Conservation (phyloP, 2,113 vertebrate species). For the Henicopernis longicauda region DNA sequence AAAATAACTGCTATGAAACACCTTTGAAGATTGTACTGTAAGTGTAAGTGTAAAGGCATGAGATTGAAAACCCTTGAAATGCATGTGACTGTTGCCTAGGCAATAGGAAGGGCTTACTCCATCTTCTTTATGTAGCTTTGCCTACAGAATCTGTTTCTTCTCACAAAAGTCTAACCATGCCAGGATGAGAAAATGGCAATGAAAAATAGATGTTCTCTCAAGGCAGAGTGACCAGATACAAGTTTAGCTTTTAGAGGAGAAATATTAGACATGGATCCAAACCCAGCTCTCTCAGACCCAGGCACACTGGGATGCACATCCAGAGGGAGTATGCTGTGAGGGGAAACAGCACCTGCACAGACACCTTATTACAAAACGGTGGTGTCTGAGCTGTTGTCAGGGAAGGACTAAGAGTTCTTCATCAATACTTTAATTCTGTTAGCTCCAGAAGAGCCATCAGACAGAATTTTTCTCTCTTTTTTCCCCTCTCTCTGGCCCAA, state of each 20-base stretch:
- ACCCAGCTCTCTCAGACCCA: not conserved
- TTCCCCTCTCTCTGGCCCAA: fast-evolving
- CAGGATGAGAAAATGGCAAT: not conserved
- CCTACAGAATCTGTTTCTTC: not conserved
- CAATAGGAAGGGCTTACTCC: not conserved
- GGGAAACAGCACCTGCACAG: not conserved
- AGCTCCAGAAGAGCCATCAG: not conserved
- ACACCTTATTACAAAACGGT: not conserved
- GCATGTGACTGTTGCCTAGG: constrained; percentile 11
- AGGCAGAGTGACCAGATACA: not conserved
- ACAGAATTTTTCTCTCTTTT: not conserved
- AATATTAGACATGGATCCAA: not conserved
- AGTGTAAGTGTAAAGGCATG: not conserved
- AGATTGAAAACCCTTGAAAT: not conserved
- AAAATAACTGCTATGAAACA: constrained; percentile 10
- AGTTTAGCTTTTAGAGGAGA: not conserved
- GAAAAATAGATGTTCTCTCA: not conserved
- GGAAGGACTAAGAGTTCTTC: not conserved
- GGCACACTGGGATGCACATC: not conserved
- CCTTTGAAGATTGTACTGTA: not conserved
- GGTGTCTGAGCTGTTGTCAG: not conserved
- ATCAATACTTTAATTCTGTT: not conserved
- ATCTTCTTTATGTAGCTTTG: not conserved
- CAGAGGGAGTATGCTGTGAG: not conserved
- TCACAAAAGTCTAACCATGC: not conserved